Conservation (phyloP, 1,140 invertebrate species). For the Atopsyche davidsoni region DNA sequence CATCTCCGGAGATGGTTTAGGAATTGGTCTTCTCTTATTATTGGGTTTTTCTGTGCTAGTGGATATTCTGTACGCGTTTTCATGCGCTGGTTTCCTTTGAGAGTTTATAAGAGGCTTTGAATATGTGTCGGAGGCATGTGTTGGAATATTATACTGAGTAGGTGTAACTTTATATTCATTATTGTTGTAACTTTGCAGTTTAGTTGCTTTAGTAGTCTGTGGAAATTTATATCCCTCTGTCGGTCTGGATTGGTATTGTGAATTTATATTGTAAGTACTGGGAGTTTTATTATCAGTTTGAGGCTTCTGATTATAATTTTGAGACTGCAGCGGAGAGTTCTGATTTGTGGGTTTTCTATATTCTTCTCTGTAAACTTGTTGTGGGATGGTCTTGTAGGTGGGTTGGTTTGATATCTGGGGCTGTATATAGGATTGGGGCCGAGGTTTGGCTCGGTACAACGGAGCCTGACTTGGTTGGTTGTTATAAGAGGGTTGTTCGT, state of each 20-base stretch:
- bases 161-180: conserved; percentile 3
- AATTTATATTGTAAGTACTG: conserved; percentile 3
- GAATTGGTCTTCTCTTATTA: conserved; percentile 43
- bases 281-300: conserved; percentile 3
- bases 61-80: conserved; percentile 12
- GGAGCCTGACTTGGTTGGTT: conserved; percentile 13
- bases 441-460: neutral
- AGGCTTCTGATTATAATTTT: conserved; percentile 5
- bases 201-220: neutral
- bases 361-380: conserved; percentile 2
- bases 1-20: conserved; percentile 49
- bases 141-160: neutral
- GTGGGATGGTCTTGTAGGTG: neutral
- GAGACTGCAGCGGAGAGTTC: conserved; percentile 3
- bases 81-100: conserved; percentile 4
- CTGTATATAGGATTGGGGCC: neutral
- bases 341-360: conserved; percentile 13
- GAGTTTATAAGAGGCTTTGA: conserved; percentile 8
- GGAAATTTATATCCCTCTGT: neutral
- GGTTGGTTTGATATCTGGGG: neutral
- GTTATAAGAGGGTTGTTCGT: conserved; percentile 31
- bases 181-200: too few species aligned
- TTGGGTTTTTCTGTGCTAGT: conserved; percentile 32
- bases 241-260: conserved; percentile 1
- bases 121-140: conserved; percentile 6